Conservation (phyloP, 2,113 vertebrate genomes). For the Hemiscyllium ocellatum region DNA sequence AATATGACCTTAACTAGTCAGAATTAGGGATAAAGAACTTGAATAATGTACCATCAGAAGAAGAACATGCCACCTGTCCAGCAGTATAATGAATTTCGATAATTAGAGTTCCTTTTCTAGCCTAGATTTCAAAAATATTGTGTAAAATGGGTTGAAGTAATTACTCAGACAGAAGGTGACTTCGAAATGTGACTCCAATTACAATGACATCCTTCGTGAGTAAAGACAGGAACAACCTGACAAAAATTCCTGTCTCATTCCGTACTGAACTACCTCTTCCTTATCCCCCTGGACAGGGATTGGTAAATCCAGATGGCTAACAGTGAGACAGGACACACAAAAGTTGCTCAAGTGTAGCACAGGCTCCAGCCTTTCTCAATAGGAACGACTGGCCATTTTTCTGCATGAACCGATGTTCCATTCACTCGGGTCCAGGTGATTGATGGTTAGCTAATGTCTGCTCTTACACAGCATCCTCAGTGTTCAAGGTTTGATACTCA, state of each 20-base stretch:
- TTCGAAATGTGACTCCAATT: conserved; percentile 14
- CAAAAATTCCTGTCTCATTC: conserved; percentile 23
- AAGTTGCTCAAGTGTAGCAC: not conserved
- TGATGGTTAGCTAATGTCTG: not conserved
- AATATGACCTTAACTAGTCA: conserved; percentile 28
- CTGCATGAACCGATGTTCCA: not conserved
- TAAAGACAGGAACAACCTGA: not conserved
- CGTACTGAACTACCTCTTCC: not conserved
- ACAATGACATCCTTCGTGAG: not conserved
- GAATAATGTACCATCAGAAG: conserved; percentile 16
- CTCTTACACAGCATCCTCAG: not conserved
- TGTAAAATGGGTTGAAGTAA: conserved; percentile 31
- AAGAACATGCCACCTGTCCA: conserved; percentile 30
- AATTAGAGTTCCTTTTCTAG: conserved; percentile 28
- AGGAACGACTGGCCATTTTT: not conserved
- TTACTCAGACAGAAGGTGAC: conserved; percentile 32
- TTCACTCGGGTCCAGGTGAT: not conserved
- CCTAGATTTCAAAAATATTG: conserved; percentile 32
- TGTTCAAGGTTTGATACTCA: not conserved
- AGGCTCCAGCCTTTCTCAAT: not conserved
- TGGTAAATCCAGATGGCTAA: not conserved
- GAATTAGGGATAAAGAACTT: not conserved
- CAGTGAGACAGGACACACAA: not conserved
- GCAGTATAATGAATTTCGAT: conserved; percentile 10
- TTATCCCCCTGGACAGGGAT: not conserved